A percentile compares a stretch with the other conserved stretches of the same genome.
These are phyloP conservation scores for Cirrhinus molitorella DNA, from an alignment of 2,797 vertebrate genomes.

Conservation along the genomic window DNA sequence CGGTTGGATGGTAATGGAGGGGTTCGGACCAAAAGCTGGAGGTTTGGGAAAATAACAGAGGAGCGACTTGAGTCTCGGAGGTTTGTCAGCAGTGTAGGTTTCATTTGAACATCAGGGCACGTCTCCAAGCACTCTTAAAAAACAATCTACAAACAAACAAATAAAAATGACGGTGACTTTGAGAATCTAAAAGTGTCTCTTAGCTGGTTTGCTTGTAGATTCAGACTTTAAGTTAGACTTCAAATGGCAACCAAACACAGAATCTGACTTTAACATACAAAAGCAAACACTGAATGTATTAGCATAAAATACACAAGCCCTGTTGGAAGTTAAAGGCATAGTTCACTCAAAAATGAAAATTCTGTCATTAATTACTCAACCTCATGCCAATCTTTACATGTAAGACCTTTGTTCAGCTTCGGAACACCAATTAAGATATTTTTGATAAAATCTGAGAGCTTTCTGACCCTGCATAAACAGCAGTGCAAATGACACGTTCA, in stretches of 20 bases:
- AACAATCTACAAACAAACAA: slow-evolving; percentile 15
- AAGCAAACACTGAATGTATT: background rate
- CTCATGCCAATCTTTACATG: too few relatives aligned
- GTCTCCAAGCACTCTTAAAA: background rate
- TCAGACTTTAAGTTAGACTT: background rate
- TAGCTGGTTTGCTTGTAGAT: background rate
- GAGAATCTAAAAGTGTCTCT: background rate
- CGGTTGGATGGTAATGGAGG: slow-evolving; percentile 12
- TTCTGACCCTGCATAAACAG: too few relatives aligned
- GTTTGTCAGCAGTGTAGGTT: slow-evolving; percentile 4
- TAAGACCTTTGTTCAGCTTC: too few relatives aligned
- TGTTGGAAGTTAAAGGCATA: too few relatives aligned
- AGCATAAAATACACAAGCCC: background rate
- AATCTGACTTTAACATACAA: too few relatives aligned
- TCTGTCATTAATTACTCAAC: too few relatives aligned
- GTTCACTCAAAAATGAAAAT: too few relatives aligned
- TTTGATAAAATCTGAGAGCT: too few relatives aligned
- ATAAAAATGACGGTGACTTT: background rate
- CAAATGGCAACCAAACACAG: background rate
- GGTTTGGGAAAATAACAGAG: slow-evolving; percentile 62
- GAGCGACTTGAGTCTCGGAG: slow-evolving; percentile 51
- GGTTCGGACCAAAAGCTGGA: background rate
- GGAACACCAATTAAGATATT: too few relatives aligned
- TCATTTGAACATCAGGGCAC: slow-evolving; percentile 7
- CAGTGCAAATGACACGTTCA: too few relatives aligned